Base-by-base conservation (phyloP, 1,140 invertebrate species). In the Coenobita brevimanus region DNA sequence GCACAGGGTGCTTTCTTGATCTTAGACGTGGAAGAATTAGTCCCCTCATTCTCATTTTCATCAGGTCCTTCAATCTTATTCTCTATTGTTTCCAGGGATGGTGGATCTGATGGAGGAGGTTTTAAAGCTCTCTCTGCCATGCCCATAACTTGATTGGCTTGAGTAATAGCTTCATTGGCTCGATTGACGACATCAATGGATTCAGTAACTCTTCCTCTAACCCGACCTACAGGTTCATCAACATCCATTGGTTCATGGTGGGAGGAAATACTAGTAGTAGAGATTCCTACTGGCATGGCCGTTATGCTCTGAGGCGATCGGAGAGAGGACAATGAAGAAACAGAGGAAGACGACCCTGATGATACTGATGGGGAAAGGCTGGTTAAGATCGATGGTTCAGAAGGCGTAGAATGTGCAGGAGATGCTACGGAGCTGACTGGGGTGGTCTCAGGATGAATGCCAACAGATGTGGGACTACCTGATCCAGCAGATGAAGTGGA, bases 81-180 rank as follows among this genome's bases (percentile, higher is more conserved):
- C 24, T 73, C 46, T 8, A 27, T 30, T 15, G 30, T 27, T 27
- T 24, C 30, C n/a, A 73, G 30, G 1, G 75, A 50, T 54, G 67
- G 36, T 10, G 81, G 67, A 57, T 46, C 67, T 33, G 67, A 73
- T 10, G 33, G 43, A 15, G 67, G 24, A 24, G 81, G 81, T n/a
- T 83, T 83, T n/a, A 83, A 33, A 15, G 67, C 81, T 27, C 50
- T 67, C 36, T 73, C 64, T 4, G 81, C 81, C 3, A 73, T 73
- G 13, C 50, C 64, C 24, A 83, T 83, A 38, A 71, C 50, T 33
- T 83, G 64, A 73, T 83, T 67, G 54, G 81, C 81, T 73, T 83
- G 41, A 8, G 46, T 71, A n/a, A 83, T 83, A 38, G 54, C 67
- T 50, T 54, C 27, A 54, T 38, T 62, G 33, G 78, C 33, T 33